Evolutionary conservation across 2,888 invertebrate species (phyloP), one percentile per base, ranked within the genome.

Genomic region (Uloborus plumipes): DNA sequence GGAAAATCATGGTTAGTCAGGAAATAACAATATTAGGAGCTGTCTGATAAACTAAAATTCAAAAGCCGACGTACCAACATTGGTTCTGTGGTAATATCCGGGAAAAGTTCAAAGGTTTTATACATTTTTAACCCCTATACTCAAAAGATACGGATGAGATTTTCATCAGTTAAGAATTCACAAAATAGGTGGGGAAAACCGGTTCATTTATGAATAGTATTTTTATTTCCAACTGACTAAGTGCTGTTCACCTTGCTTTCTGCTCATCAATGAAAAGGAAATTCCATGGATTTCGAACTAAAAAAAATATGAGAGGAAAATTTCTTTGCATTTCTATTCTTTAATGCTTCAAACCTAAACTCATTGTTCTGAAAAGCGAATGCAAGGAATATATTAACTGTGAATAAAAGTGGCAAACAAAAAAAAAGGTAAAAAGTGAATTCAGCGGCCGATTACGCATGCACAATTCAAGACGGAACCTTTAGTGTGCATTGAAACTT

Each of bases 201-300:
- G 39, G 39, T 39, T 39, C 39, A 39, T 11, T 39, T 39, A 39
- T 66, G 47, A 14, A 53, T 53, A 49, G 58, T 59, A 51, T 66
- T 66, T 51, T 66, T 66, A 66, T 66, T 66, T 20, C 4, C 18
- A 64, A 64, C 64, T 55, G 15, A 62, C 55, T 9, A 47, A 16
- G 55, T 77, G 77, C 70, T 70, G 70, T 77, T 77, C 77, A 77
- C 77, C 77, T 77, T 77, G 66, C 62, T 22, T 55, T 47, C 53
- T 3, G 50, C 50, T 66, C 67, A 53, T 76, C 75, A 59, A 61
- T 76, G 61, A 67, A 4, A 20, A 15, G 15, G 50, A 47, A 64
- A 47, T 64, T 64, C 47, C 64, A 39, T 39, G 39, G 39, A 39
- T 39, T 39, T 39, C 39, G 39, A 39, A 39, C 39, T 39, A 39